These are phyloP conservation scores for Phalera bucephala DNA, from an alignment of 2,888 invertebrate genomes.

Conservation along the genomic window DNA sequence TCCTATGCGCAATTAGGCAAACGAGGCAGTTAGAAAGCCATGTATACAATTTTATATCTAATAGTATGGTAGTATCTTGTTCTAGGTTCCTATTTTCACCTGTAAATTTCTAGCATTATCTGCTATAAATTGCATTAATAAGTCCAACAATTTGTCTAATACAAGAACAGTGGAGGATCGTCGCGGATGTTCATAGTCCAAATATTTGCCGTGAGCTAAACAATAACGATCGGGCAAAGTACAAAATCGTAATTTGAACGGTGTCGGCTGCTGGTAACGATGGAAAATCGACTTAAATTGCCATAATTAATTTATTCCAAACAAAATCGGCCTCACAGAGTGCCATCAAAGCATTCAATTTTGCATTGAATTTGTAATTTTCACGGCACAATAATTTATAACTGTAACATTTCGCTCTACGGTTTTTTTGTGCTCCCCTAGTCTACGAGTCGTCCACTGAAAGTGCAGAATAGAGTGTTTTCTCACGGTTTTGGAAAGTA, in stretches of 20 bases:
- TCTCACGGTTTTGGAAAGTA: slow-evolving; percentile 73
- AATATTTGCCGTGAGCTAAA: slow-evolving; percentile 35
- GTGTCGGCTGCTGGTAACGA: slow-evolving; percentile 56
- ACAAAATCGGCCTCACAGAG: slow-evolving; percentile 68
- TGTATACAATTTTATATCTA: no score
- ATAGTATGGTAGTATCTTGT: no score
- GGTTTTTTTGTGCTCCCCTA: slow-evolving; percentile 58
- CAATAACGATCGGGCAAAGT: slow-evolving; percentile 47
- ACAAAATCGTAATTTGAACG: slow-evolving; percentile 73
- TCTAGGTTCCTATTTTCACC: no score
- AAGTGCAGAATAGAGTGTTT: slow-evolving; percentile 53
- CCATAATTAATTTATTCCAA: slow-evolving; percentile 80
- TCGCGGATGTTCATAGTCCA: slow-evolving; percentile 10
- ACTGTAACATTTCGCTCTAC: slow-evolving; percentile 69
- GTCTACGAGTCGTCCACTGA: slow-evolving; percentile 40
- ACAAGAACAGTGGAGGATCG: neutral
- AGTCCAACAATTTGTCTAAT: neutral
- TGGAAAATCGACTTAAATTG: slow-evolving; percentile 70
- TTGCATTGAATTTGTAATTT: slow-evolving; percentile 79
- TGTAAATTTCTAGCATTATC: no score
- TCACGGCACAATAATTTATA: slow-evolving; percentile 79
- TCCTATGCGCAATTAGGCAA: no score
- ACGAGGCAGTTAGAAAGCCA: no score
- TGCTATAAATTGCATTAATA: neutral
- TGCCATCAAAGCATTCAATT: slow-evolving; percentile 71